Base-by-base conservation (phyloP, 2,888 invertebrate species). In the Heliconius charithonia region DNA sequence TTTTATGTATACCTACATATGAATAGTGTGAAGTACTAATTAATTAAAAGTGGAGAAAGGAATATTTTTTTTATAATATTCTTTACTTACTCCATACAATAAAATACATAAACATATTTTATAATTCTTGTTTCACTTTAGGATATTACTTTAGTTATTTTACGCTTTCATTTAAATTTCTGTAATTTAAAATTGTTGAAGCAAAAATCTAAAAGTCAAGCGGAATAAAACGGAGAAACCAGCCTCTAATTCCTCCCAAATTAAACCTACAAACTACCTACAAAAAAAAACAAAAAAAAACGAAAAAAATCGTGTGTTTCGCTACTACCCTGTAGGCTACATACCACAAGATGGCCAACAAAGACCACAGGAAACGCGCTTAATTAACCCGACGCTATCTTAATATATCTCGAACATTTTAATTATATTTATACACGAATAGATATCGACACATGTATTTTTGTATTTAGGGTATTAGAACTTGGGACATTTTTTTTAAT, bases 361-460 rank as follows among this genome's bases (percentile, higher is more conserved):
- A 45, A 51, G n/a, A 25, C n/a, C 10, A 25, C 59, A 72, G 59
- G 56, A 72, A 72, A 72, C 59, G 72, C 72, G 72, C 59, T 37
- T 72, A 72, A 72, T 72, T 72, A 72, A 59, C 59, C 16, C 7
- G 25, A 32, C 56, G 32, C n/a, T 72, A 72, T 72, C 72, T 72
- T 59, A 72, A 59, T 72, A 56, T 56, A 72, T 72, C 72, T 72
- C 13, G 41, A 72, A 72, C 32, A 59, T 72, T 72, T 16, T 59
- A 29, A 72, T 59, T 32, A 32, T 59, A 59, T 59, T 71, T 71
- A 56, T 56, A 71, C 27, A 63, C 25, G 62, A 25, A 63, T 27
- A 13, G 27, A 71, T 29, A 71, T 71, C 70, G n/a, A 29, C 56
- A 72, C 32, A 22, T 72, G 16, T 32, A n/a, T 59, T 69, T n/a